Conservation (phyloP, 2,888 invertebrate genomes). For the Monopis laevigella region DNA sequence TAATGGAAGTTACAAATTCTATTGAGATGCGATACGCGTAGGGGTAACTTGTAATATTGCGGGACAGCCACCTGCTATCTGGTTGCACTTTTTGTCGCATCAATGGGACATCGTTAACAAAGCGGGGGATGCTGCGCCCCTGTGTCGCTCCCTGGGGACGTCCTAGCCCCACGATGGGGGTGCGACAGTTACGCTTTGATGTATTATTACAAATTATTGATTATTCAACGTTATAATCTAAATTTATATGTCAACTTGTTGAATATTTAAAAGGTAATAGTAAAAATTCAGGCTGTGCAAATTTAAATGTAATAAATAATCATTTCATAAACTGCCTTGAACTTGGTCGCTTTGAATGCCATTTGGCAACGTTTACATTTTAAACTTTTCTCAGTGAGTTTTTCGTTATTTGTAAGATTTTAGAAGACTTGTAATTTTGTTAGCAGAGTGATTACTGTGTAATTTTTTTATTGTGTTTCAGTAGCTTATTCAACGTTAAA, state of each 20-base stretch:
- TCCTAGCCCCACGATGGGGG: slow-evolving; percentile 8
- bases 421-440: no score
- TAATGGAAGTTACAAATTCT: slow-evolving; percentile 4
- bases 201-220: slow-evolving; percentile 5
- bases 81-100: slow-evolving; percentile 23
- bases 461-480: no score
- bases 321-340: slow-evolving; percentile 8
- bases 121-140: slow-evolving; percentile 22
- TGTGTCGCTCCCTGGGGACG: slow-evolving; percentile 24
- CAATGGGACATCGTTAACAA: slow-evolving; percentile 24
- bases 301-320: slow-evolving; percentile 11
- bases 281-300: no score
- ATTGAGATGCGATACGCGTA: slow-evolving; percentile 13
- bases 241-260: no score
- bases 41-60: slow-evolving; percentile 19
- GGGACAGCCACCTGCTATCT: slow-evolving; percentile 22
- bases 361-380: slow-evolving; percentile 5
- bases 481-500: no score
- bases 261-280: no score
- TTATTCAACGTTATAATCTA: no score
- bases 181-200: not conserved
- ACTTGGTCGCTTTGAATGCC: slow-evolving; percentile 7
- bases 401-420: no score
- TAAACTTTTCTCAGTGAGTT: slow-evolving; percentile 1
- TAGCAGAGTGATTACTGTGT: no score